These are phyloP conservation scores for Junonia oenone DNA, from an alignment of 2,888 invertebrate species.

Conservation along the genomic window DNA sequence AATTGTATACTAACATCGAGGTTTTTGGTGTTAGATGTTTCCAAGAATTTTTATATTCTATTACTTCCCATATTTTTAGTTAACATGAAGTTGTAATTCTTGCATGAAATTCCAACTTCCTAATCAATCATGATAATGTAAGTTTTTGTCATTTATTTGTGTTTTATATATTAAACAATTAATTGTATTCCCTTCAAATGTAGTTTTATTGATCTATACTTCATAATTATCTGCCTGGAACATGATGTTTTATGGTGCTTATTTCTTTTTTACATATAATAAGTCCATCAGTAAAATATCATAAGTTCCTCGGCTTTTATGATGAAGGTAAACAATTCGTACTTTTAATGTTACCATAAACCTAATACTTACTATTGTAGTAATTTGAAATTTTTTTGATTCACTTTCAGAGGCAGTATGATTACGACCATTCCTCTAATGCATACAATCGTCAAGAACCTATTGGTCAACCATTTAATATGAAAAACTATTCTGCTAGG, in stretches of 20 bases:
- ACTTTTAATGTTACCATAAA: background rate
- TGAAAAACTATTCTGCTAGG: slow-evolving; percentile 28
- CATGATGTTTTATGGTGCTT: slow-evolving; percentile 11
- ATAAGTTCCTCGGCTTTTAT: background rate
- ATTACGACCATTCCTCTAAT: slow-evolving; percentile 35
- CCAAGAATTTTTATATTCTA: too few species aligned
- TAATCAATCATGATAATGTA: background rate
- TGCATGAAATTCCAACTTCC: too few species aligned
- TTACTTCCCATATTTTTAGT: too few species aligned
- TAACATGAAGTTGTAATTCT: too few species aligned
- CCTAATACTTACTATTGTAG: too few species aligned
- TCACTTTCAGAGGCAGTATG: slow-evolving; percentile 55
- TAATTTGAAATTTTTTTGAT: slow-evolving; percentile 28
- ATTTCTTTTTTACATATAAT: slow-evolving; percentile 1
- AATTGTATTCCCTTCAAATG: too few species aligned
- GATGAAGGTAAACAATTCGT: background rate
- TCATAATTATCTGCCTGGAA: background rate
- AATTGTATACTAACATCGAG: too few species aligned
- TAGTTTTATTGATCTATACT: background rate
- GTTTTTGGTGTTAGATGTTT: too few species aligned
- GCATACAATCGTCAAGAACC: slow-evolving; percentile 33
- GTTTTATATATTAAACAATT: background rate
- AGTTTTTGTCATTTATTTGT: background rate
- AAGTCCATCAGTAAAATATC: slow-evolving; percentile 7
- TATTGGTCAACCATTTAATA: slow-evolving; percentile 4